Conservation (phyloP, 1,140 invertebrate genomes). For the Polyergus mexicanus region DNA sequence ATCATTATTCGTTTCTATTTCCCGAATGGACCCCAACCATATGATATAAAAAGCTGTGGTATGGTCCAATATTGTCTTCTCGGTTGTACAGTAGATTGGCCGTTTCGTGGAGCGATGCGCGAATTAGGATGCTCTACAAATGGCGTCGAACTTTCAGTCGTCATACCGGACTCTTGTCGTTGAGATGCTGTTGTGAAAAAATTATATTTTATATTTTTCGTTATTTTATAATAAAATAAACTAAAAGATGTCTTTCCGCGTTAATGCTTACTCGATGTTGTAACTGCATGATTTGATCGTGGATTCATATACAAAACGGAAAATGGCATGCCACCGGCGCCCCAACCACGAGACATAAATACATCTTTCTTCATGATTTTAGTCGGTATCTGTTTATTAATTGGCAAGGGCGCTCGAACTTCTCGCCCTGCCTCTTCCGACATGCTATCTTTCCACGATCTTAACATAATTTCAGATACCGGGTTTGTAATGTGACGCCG, state of each 20-base stretch:
- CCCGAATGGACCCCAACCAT: conserved; percentile 86
- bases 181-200: conserved; percentile 39
- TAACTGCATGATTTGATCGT: conserved; percentile 63
- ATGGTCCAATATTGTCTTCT: conserved; percentile 85
- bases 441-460: conserved; percentile 54
- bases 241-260: background rate
- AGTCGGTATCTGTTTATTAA: conserved; percentile 55
- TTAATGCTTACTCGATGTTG: conserved; percentile 16
- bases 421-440: conserved; percentile 29
- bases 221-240: background rate
- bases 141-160: conserved; percentile 34
- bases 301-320: conserved; percentile 85
- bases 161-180: conserved; percentile 48
- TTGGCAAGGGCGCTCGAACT: conserved; percentile 28
- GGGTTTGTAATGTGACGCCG: conserved; percentile 38
- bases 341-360: conserved; percentile 82
- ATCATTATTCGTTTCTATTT: conserved; percentile 71
- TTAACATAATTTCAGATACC: conserved; percentile 48
- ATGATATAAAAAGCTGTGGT: conserved; percentile 86
- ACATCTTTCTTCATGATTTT: conserved; percentile 79
- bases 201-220: background rate
- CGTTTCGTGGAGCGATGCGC: conserved; percentile 72
- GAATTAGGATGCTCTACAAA: conserved; percentile 64
- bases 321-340: conserved; percentile 86
- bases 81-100: conserved; percentile 49